Evolutionary conservation across 2,797 vertebrate genomes (phyloP).

Genomic region (Mareca strepera): DNA sequence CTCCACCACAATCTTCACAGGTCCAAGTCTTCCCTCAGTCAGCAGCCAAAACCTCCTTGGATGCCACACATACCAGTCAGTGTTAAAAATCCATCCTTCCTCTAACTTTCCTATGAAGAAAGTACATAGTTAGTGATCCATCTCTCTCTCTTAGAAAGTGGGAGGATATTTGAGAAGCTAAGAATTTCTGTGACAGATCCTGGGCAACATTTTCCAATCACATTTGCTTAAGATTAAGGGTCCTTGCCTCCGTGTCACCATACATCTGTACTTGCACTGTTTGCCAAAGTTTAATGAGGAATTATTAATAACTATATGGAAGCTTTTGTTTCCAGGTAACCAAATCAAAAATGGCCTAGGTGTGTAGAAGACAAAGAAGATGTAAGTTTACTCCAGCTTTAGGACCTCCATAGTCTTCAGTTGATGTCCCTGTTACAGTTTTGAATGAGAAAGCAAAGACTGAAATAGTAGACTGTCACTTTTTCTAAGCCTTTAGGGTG

Average conservation of each 20-base stretch:
- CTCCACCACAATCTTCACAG: neutral
- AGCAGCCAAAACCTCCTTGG: neutral
- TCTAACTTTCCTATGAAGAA: neutral
- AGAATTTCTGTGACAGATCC: neutral
- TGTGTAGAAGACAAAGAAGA: neutral
- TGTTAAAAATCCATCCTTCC: neutral
- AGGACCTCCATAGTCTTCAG: neutral
- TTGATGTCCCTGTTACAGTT: neutral
- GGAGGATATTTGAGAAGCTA: neutral
- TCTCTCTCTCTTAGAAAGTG: neutral
- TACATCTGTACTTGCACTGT: neutral
- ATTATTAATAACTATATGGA: neutral
- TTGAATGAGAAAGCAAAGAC: neutral
- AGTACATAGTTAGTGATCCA: neutral
- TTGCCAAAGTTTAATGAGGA: neutral
- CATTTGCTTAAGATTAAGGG: neutral
- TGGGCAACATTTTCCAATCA: neutral
- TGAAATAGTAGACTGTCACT: neutral
- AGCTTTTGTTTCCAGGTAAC: neutral
- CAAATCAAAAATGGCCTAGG: neutral
- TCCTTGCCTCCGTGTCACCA: neutral
- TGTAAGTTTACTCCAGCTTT: neutral
- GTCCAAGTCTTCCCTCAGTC: accelerated
- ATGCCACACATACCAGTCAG: neutral
- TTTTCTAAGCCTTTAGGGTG: neutral